Percentiles rank a stretch among this genome's conserved stretches.
These are phyloP conservation scores for Lagorchestes hirsutus DNA, from an alignment of 2,797 vertebrate genomes.

Conservation along the genomic window DNA sequence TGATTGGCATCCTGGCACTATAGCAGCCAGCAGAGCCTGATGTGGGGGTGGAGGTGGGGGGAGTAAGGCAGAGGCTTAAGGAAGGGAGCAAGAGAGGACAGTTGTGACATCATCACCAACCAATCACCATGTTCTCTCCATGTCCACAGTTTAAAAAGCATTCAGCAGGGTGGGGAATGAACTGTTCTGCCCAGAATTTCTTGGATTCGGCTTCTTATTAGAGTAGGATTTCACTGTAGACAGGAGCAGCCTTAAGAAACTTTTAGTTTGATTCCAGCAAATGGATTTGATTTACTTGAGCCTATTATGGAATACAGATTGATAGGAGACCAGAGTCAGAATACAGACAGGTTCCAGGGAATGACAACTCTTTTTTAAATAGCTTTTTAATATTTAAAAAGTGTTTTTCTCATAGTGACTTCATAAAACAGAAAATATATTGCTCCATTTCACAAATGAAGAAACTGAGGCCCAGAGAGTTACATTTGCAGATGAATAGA, in stretches of 20 bases:
- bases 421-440: background rate
- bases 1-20: background rate
- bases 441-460: background rate
- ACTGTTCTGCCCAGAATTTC: background rate
- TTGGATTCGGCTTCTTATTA: background rate
- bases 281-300: background rate
- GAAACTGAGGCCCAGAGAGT: background rate
- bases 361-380: background rate
- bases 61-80: background rate
- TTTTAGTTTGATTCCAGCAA: slow-evolving; percentile 7
- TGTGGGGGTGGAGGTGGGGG: background rate
- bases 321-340: background rate
- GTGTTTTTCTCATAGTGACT: background rate
- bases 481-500: too few relatives aligned
- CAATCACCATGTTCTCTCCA: background rate
- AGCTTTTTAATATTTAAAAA: background rate
- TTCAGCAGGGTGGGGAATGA: background rate
- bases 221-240: background rate
- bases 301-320: background rate
- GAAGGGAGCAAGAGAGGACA: background rate
- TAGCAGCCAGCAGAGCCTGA: background rate
- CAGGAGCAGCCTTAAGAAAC: background rate
- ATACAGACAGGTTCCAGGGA: background rate
- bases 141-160: background rate
- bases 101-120: background rate